Evolutionary conservation across 1,140 invertebrate genomes (phyloP).

Genomic region (Lordiphosa mommai): DNA sequence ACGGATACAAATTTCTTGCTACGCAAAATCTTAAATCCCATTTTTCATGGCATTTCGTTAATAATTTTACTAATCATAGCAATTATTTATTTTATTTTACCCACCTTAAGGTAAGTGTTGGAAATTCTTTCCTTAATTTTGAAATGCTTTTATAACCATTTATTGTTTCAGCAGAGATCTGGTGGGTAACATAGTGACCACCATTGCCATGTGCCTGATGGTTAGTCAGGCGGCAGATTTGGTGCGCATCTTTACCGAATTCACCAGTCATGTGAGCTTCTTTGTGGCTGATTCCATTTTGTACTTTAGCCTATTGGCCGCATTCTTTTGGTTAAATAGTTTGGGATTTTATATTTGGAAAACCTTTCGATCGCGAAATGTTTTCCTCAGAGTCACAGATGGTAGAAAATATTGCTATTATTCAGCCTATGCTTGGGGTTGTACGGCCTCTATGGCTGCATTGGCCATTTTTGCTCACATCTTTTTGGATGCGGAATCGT

Average conservation of each 20-base stretch:
- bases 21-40: constrained; percentile 86
- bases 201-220: constrained; percentile 87
- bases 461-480: constrained; percentile 90
- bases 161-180: constrained; percentile 83
- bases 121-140: constrained; percentile 3
- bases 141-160: constrained; percentile 26
- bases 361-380: constrained; percentile 90
- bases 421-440: constrained; percentile 88
- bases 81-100: constrained; percentile 90
- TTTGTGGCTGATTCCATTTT: constrained; percentile 88
- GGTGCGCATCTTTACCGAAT: constrained; percentile 89
- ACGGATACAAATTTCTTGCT: constrained; percentile 86
- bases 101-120: constrained; percentile 83
- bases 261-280: constrained; percentile 88
- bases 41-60: constrained; percentile 87
- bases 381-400: constrained; percentile 90
- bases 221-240: constrained; percentile 87
- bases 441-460: constrained; percentile 84
- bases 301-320: constrained; percentile 86
- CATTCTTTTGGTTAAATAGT: constrained; percentile 92
- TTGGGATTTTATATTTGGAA: constrained; percentile 93
- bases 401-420: constrained; percentile 92
- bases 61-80: constrained; percentile 86
- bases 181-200: constrained; percentile 91
- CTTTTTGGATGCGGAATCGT: constrained; percentile 85